Conservation (phyloP, 1,140 invertebrate genomes). For the Listronotus oregonensis region DNA sequence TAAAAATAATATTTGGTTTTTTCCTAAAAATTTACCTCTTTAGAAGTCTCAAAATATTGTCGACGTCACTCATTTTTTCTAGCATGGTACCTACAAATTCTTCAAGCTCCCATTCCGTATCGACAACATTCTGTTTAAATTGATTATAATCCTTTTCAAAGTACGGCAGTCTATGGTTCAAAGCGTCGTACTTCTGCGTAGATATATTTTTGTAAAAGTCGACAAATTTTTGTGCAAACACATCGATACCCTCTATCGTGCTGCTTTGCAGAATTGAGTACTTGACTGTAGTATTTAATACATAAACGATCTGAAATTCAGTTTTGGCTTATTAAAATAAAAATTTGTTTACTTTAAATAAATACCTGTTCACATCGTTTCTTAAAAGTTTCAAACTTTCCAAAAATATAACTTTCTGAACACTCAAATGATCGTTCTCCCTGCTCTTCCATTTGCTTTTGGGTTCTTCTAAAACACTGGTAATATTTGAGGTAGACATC, state of each 20-base stretch:
- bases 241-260: constrained; percentile 75
- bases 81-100: constrained; percentile 63
- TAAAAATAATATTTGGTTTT: too few species aligned
- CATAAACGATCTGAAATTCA: constrained; percentile 69
- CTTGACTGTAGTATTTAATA: constrained; percentile 74
- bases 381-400: constrained; percentile 82
- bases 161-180: constrained; percentile 73
- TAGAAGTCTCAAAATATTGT: constrained; percentile 57
- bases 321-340: background rate
- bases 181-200: constrained; percentile 74
- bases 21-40: constrained; percentile 62
- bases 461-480: constrained; percentile 67
- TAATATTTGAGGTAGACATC: constrained; percentile 68
- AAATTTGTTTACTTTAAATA: background rate
- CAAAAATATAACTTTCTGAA: constrained; percentile 87
- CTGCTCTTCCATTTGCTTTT: constrained; percentile 66
- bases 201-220: constrained; percentile 71
- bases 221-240: constrained; percentile 70
- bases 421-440: constrained; percentile 77
- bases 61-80: constrained; percentile 57
- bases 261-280: constrained; percentile 75
- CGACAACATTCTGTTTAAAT: constrained; percentile 72
- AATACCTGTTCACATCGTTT: constrained; percentile 71
- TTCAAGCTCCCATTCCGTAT: constrained; percentile 73
- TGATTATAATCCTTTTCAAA: constrained; percentile 78